These are phyloP conservation scores for Peribatodes rhomboidaria DNA, from an alignment of 2,888 invertebrate genomes.

Conservation along the genomic window DNA sequence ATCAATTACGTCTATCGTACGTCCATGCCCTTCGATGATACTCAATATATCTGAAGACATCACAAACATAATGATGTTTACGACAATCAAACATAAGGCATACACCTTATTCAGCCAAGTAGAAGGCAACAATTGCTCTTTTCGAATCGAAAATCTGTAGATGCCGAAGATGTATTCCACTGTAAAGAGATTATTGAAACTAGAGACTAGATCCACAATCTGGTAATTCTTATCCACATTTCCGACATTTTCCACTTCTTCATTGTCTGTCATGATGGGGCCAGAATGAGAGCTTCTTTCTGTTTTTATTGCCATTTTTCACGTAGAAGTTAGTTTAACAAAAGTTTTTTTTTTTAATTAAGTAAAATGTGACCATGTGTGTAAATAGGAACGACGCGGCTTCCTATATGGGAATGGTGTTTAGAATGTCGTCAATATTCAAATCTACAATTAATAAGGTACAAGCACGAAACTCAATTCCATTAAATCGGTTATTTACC, in stretches of 20 bases:
- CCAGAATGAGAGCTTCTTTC: not conserved
- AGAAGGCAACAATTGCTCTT: not conserved
- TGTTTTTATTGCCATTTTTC: not conserved
- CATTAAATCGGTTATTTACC: not conserved
- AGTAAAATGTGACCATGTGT: not conserved
- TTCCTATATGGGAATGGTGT: not conserved
- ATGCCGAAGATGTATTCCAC: not conserved
- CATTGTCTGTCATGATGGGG: conserved; percentile 1
- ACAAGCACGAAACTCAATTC: not conserved
- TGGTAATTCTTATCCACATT: not conserved
- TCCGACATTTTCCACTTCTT: not conserved
- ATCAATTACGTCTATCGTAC: conserved; percentile 24
- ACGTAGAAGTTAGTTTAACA: not conserved
- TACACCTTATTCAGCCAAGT: not conserved
- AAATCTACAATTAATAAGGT: not conserved
- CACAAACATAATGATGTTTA: not conserved
- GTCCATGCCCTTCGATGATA: not conserved
- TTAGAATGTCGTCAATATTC: not conserved
- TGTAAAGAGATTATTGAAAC: not conserved
- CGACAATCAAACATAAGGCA: not conserved
- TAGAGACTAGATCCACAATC: not conserved
- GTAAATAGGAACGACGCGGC: not conserved
- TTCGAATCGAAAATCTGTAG: not conserved
- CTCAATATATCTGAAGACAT: not conserved
- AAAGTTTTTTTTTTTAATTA: too few relatives aligned